Percentiles rank a stretch among this genome's conserved stretches.
phyloP scores from a whole-genome alignment of 2,113 vertebrate genomes.

The Eonycteris spelaea region DNA sequence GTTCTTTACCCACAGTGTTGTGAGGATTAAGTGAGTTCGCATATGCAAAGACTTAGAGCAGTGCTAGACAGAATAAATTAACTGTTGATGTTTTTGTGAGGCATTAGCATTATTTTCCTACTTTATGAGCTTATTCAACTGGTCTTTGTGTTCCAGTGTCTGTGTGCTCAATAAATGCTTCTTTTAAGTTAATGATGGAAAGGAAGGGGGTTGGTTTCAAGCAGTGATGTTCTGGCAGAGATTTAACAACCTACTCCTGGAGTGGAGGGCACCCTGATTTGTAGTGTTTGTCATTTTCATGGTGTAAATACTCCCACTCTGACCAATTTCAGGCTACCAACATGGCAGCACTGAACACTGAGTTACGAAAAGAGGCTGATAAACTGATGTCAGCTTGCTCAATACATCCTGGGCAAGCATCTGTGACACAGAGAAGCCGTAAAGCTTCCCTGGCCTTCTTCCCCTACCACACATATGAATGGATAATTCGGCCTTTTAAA shows the following conservation, averaged over 20 bases:
- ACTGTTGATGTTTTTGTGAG: background rate
- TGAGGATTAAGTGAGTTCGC: background rate
- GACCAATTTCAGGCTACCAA: background rate
- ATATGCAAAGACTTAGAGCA: background rate
- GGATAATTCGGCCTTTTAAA: background rate
- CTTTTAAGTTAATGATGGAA: background rate
- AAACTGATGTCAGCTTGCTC: background rate
- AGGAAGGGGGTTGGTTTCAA: background rate
- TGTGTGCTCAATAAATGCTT: background rate
- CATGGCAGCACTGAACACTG: background rate
- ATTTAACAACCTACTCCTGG: background rate
- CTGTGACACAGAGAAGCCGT: background rate
- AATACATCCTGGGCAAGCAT: fast-evolving
- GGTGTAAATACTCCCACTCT: background rate
- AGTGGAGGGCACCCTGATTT: background rate
- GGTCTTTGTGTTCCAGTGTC: background rate
- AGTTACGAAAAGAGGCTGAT: background rate
- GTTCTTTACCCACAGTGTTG: background rate
- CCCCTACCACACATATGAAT: background rate
- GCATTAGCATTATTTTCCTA: background rate
- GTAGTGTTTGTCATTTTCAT: background rate
- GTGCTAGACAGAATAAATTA: background rate
- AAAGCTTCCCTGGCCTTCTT: background rate
- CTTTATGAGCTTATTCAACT: background rate
- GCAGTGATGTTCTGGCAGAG: background rate